Evolutionary conservation across 2,113 vertebrate genomes (phyloP).

Genomic region (Entelurus aequoreus): DNA sequence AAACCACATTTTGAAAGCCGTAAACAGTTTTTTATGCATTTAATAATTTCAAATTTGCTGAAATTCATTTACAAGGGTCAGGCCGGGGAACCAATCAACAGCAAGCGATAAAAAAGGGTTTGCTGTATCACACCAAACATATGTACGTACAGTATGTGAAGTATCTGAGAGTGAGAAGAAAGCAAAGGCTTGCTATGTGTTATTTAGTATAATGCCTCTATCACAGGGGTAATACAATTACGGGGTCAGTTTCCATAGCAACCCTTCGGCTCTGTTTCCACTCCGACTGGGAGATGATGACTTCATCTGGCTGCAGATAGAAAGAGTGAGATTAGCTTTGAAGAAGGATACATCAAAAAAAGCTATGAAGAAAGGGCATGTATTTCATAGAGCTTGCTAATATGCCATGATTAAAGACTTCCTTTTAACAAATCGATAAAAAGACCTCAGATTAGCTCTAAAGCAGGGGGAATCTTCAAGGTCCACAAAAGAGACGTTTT

Average conservation of each 20-base stretch:
- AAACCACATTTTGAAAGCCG: too few relatives aligned
- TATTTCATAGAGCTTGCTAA: neutral
- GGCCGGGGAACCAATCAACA: too few relatives aligned
- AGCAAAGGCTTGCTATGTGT: conserved; percentile 2
- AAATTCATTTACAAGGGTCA: too few relatives aligned
- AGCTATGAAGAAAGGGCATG: neutral
- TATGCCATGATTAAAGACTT: neutral
- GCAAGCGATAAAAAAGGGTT: too few relatives aligned
- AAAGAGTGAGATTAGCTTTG: conserved; percentile 33
- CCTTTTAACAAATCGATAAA: neutral
- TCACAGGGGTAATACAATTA: conserved; percentile 53
- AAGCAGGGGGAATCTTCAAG: too few relatives aligned
- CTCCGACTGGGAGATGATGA: conserved; percentile 36
- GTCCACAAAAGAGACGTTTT: too few relatives aligned
- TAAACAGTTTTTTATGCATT: too few relatives aligned
- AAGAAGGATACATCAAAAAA: conserved; percentile 25
- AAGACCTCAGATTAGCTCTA: too few relatives aligned
- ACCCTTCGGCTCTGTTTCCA: conserved; percentile 36
- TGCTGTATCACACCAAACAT: neutral
- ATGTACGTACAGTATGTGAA: neutral
- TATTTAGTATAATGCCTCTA: conserved; percentile 19
- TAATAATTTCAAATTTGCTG: too few relatives aligned
- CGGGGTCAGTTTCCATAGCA: conserved; percentile 60
- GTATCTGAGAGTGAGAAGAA: neutral
- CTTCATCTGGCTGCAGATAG: conserved; percentile 23